Percentiles rank a stretch among this genome's conserved stretches.
phyloP scores from a whole-genome alignment of 2,888 invertebrate species.

The Microctonus brassicae region DNA sequence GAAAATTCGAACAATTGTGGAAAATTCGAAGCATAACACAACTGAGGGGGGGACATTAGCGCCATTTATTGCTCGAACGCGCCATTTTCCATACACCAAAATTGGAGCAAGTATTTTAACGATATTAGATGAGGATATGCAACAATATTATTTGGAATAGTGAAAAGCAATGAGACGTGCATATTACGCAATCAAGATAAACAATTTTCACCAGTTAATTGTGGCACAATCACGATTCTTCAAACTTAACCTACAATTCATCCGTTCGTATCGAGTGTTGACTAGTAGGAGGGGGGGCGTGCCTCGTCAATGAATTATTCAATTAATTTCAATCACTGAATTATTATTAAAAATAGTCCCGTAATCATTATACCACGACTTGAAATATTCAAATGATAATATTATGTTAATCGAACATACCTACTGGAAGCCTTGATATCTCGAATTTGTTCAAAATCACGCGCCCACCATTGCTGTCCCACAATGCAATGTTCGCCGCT shows the following conservation, averaged over 20 bases:
- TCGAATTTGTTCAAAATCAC: slow-evolving; percentile 71
- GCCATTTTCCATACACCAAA: slow-evolving; percentile 65
- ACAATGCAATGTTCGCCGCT: slow-evolving; percentile 61
- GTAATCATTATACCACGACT: background rate
- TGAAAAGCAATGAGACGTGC: background rate
- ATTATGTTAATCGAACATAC: slow-evolving; percentile 39
- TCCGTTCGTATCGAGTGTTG: slow-evolving; percentile 58
- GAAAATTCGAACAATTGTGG: slow-evolving; percentile 53
- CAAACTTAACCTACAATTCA: slow-evolving; percentile 62
- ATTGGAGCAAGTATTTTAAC: slow-evolving; percentile 39
- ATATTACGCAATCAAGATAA: background rate
- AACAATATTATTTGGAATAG: background rate
- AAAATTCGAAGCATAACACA: slow-evolving; percentile 52
- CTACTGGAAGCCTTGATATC: slow-evolving; percentile 51
- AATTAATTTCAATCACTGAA: slow-evolving; percentile 5
- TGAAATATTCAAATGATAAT: background rate
- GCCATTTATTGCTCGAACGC: slow-evolving; percentile 68
- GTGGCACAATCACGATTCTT: slow-evolving; percentile 12
- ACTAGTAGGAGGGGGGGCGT: slow-evolving; percentile 58
- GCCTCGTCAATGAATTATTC: slow-evolving; percentile 44
- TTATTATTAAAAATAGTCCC: background rate
- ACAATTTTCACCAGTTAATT: background rate
- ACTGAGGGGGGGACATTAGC: slow-evolving; percentile 63
- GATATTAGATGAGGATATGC: background rate
- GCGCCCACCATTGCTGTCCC: slow-evolving; percentile 71